Evolutionary conservation across 1,140 invertebrate genomes (phyloP).

Genomic region (Drosophila orosa): DNA sequence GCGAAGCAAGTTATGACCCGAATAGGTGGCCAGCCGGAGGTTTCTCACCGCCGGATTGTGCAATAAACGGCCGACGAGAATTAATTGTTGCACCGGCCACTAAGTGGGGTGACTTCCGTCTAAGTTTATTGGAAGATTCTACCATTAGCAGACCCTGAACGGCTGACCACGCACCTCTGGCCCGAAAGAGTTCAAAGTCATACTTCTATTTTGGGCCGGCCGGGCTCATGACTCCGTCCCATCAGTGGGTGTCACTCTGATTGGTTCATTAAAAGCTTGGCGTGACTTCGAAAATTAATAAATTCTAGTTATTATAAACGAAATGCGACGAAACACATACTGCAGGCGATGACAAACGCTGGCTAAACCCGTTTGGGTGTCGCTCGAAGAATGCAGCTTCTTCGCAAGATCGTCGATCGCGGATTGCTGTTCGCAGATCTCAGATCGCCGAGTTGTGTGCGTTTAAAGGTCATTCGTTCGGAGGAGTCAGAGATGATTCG

Average conservation of each 20-base stretch:
- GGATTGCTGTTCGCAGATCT: constrained; percentile 14
- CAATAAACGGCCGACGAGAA: constrained; percentile 56
- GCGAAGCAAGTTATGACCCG: constrained; percentile 76
- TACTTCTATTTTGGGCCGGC: constrained; percentile 27
- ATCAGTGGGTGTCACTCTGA: constrained; percentile 38
- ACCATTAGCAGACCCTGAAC: constrained; percentile 22
- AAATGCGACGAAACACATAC: constrained; percentile 32
- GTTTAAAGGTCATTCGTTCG: constrained; percentile 79
- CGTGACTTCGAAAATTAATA: constrained; percentile 49
- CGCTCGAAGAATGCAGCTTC: constrained; percentile 44
- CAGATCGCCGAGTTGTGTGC: constrained; percentile 54
- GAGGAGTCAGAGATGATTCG: constrained; percentile 42
- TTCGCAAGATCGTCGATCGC: constrained; percentile 22
- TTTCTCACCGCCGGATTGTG: constrained; percentile 56
- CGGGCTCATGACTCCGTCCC: constrained; percentile 15
- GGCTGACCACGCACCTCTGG: constrained; percentile 40
- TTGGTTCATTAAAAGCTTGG: constrained; percentile 53
- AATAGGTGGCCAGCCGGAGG: constrained; percentile 57
- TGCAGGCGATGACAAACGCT: constrained; percentile 56
- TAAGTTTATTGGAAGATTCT: constrained; percentile 8
- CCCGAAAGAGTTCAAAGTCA: constrained; percentile 48
- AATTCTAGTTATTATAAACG: constrained; percentile 53
- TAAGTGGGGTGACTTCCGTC: constrained; percentile 47
- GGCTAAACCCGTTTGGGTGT: constrained; percentile 50
- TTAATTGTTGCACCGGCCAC: constrained; percentile 57